Percentiles rank a stretch among this genome's conserved stretches.
Evolutionary conservation across 2,888 invertebrate species (phyloP).

Genomic region (Acrocyrtus sp.): DNA sequence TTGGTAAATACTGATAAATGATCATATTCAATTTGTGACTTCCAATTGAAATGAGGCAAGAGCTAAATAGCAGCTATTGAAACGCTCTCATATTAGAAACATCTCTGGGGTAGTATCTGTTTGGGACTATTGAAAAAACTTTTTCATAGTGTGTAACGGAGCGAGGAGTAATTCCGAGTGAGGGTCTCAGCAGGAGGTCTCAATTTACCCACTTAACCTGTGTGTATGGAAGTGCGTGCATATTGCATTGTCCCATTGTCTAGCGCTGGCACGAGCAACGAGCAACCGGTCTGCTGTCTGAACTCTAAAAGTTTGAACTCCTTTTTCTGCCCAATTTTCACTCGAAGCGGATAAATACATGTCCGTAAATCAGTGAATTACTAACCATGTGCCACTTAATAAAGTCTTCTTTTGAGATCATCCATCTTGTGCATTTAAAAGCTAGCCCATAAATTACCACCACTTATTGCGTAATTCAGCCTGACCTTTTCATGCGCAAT

Average conservation of each 20-base stretch:
- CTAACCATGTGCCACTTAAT: no score
- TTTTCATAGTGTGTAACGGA: neutral
- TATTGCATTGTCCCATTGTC: conserved; percentile 5
- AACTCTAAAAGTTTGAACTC: neutral
- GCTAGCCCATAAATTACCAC: no score
- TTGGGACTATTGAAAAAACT: neutral
- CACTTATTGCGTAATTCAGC: no score
- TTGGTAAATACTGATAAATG: neutral
- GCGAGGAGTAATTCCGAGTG: conserved; percentile 13
- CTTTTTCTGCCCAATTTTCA: no score
- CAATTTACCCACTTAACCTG: neutral
- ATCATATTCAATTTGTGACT: conserved; percentile 15
- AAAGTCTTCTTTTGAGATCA: no score
- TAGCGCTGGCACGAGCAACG: conserved; percentile 21
- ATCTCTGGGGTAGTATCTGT: no score
- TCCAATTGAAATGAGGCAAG: conserved; percentile 15
- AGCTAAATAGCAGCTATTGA: neutral
- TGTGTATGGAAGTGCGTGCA: neutral
- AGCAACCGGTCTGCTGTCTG: no score
- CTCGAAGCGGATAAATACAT: no score
- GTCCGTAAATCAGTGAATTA: no score
- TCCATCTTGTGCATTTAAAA: no score
- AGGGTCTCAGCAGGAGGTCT: conserved; percentile 32
- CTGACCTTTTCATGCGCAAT: no score
- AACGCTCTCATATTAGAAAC: neutral